Conservation (phyloP, 2,797 vertebrate genomes). For the Xenentodon cancila region DNA sequence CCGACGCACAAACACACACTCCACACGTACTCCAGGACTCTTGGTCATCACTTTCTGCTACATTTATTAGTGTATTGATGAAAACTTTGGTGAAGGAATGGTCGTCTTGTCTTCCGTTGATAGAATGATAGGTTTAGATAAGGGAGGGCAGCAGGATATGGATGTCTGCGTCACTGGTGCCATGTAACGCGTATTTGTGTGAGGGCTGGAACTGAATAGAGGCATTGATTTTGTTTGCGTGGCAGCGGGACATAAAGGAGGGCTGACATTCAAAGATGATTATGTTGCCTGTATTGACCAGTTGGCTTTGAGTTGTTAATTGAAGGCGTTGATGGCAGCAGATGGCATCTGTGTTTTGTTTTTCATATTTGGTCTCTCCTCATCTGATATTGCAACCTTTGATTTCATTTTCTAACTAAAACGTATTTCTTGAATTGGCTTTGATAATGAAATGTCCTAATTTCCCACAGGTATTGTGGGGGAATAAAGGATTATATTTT, state of each 20-base stretch:
- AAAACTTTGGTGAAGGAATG: conserved; percentile 5
- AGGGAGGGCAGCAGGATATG: neutral
- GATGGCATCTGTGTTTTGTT: conserved; percentile 3
- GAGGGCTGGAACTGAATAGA: neutral
- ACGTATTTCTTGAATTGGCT: neutral
- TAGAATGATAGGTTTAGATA: neutral
- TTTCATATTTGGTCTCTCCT: neutral
- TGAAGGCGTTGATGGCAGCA: conserved; percentile 18
- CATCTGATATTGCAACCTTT: conserved; percentile 1
- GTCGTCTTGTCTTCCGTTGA: conserved; percentile 6
- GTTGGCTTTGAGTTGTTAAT: conserved; percentile 1
- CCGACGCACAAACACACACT: neutral
- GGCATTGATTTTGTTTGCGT: neutral
- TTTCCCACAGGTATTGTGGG: conserved; percentile 24
- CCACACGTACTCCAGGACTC: neutral
- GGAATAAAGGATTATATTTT: neutral
- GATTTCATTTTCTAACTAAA: neutral
- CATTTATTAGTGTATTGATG: neutral
- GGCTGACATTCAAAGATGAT: neutral
- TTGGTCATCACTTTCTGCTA: conserved; percentile 7
- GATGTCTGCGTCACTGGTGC: neutral
- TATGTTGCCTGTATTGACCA: neutral
- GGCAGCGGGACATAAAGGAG: neutral
- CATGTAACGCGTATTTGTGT: neutral
- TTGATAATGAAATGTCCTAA: neutral